phyloP scores from a whole-genome alignment of 30 jellyfish, hydroid and myxozoan species.

The Chrysaora quinquecirrha region DNA sequence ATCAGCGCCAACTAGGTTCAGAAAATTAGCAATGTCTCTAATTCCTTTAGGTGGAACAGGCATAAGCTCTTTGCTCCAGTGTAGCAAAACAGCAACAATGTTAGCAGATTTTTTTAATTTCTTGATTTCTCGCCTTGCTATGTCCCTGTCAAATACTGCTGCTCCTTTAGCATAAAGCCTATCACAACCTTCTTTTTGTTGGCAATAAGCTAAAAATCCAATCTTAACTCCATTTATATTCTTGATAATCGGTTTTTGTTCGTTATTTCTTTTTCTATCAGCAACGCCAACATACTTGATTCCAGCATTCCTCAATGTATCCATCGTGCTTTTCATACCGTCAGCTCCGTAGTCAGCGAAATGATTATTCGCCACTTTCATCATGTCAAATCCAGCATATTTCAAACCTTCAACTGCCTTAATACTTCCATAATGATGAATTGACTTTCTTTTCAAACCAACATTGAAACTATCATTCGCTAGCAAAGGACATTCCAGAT shows the following conservation, averaged over 20 bases:
- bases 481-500: constrained; percentile 48
- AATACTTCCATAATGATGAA: constrained; percentile 54
- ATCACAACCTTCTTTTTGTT: constrained; percentile 60
- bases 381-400: constrained; percentile 72
- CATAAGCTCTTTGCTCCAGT: constrained; percentile 88
- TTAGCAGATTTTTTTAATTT: constrained; percentile 57
- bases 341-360: constrained; percentile 67
- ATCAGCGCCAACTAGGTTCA: constrained; percentile 69
- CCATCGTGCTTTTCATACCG: constrained; percentile 48
- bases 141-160: constrained; percentile 12
- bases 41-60: constrained; percentile 73
- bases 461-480: neutral
- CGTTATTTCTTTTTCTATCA: neutral
- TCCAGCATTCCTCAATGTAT: constrained; percentile 38
- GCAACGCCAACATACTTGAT: constrained; percentile 69
- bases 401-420: constrained; percentile 65
- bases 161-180: constrained; percentile 34
- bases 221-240: constrained; percentile 75
- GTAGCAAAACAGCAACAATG: constrained; percentile 63
- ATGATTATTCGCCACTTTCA: constrained; percentile 77
- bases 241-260: constrained; percentile 70
- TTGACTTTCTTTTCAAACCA: neutral
- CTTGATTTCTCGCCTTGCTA: constrained; percentile 35
- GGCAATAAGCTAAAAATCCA: constrained; percentile 87
- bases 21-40: constrained; percentile 69